Evolutionary conservation across 2,797 vertebrate genomes (phyloP), one percentile per base, ranked within the genome.

Genomic region (Ptychadena robeensis): DNA sequence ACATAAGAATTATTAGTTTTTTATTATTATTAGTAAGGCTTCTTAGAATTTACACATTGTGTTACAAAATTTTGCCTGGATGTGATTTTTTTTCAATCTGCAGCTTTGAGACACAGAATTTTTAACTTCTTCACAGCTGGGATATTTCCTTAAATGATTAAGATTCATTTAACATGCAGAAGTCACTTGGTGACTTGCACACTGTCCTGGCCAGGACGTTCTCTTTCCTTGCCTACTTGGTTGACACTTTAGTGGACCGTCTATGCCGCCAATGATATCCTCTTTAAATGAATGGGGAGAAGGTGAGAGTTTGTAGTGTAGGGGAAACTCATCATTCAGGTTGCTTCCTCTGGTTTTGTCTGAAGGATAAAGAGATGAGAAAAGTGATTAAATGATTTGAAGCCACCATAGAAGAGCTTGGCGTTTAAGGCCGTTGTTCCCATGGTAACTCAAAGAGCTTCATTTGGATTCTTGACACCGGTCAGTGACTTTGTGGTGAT

Each of bases 331-430:
- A 85, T 80, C 83, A 81, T 85, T 85, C 80, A 85, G 81, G 85
- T 82, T 57, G 72, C 79, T 88, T 85, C 85, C 85, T 85, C 85
- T 38, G 79, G 78, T 84, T 88, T 87, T 88, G 85, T 88, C 74
- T 74, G 48, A 40, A 25, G 86, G 69, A 87, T 87, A 88, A 88
- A 86, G 81, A 84, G 85, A 86, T 76, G 63, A 80, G 83, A 85
- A 81, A 84, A 74, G 81, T 85, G 83, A 74, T 86, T 82, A 82
- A 81, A 76, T 65, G 74, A 73, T 86, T 85, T 82, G 79, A 85
- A 77, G 64, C 74, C 79, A 66, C 85, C 73, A 44, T 82, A 82
- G 85, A 85, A 76, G 86, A 78, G 77, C 69, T 73, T 65, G 80
- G 74, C 82, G 81, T 87, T 71, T 64, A 79, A 85, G 83, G 83